Base-by-base conservation (phyloP, 1,140 invertebrate species). In the Heliconius himera region DNA sequence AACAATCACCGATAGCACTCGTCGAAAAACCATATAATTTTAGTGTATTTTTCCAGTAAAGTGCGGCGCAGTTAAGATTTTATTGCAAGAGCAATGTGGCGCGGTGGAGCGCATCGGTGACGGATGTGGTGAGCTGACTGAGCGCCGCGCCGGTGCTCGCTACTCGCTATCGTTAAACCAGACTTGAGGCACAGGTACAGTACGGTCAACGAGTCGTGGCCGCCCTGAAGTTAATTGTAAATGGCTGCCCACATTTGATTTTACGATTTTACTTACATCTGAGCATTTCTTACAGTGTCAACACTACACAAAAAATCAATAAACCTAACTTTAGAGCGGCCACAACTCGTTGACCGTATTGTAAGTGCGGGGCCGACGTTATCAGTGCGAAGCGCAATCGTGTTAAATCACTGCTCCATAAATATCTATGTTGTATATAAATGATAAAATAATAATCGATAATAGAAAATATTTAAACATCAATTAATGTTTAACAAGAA, bases 321-420 rank as follows among this genome's bases (percentile, higher is more conserved):
- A 16, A 16, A 46, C 41, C 41, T 46, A 46, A 46, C 41, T 46
- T 46, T 13, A 46, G 13, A 3, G 16, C 41, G 13, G 41, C 16
- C 41, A 46, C 11, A 16, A 46, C 41, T 46, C 16, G 41, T 46
- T 16, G 41, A 46, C 41, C 41, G 41, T 4, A 46, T 16, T 46
- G 41, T 16, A 60, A 74, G 72, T 71, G 79, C 78, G 78, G 74
- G 74, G 73, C 77, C 71, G 81, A 78, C 88, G 90, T 93, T 93
- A 93, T 93, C 91, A 92, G 90, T 90, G 90, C 91, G 87, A 88
- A 83, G 87, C 86, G 81, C 79, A 88, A 88, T 85, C 86, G 80
- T 87, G 86, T 82, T 82, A 90, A 90, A 90, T 89, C 88, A 82
- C 78, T 84, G 83, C 80, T 81, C 82, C 79, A 82, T 82, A 81